phyloP scores from a whole-genome alignment of 2,797 vertebrate genomes.

The Philypnodon macrostomus region DNA sequence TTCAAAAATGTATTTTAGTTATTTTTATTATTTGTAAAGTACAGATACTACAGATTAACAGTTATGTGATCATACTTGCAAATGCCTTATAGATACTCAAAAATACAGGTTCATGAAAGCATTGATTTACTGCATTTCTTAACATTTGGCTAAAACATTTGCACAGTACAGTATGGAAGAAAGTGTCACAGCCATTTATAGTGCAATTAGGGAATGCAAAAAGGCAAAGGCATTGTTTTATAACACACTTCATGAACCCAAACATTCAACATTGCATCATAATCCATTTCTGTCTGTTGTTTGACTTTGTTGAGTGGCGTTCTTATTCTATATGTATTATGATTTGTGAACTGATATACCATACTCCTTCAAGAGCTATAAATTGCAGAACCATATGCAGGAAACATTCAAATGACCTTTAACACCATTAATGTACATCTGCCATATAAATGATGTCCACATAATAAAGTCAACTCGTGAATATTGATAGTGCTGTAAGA shows the following conservation, averaged over 20 bases:
- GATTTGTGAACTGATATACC: neutral
- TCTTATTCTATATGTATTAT: neutral
- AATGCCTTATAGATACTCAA: too few species aligned
- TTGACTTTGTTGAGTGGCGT: neutral
- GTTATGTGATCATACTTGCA: too few species aligned
- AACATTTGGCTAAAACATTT: too few species aligned
- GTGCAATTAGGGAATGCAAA: conserved; percentile 29
- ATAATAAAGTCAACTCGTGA: conserved; percentile 24
- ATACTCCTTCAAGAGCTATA: too few species aligned
- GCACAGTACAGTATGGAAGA: too few species aligned
- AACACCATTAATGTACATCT: conserved; percentile 22
- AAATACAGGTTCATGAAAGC: too few species aligned
- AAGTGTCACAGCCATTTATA: conserved; percentile 25
- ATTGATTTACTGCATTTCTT: too few species aligned
- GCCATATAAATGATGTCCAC: conserved; percentile 18
- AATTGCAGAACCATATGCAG: conserved; percentile 6
- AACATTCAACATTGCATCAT: conserved; percentile 7
- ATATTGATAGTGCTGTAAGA: conserved; percentile 25
- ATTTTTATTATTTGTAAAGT: too few species aligned
- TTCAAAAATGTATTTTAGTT: too few species aligned
- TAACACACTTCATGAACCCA: neutral
- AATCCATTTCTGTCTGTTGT: too few species aligned
- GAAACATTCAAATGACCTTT: conserved; percentile 23
- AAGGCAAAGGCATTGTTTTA: conserved; percentile 10
- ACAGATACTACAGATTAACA: too few species aligned